Evolutionary conservation across 2,888 invertebrate species (phyloP).

Genomic region (Ennomos quercinarius): DNA sequence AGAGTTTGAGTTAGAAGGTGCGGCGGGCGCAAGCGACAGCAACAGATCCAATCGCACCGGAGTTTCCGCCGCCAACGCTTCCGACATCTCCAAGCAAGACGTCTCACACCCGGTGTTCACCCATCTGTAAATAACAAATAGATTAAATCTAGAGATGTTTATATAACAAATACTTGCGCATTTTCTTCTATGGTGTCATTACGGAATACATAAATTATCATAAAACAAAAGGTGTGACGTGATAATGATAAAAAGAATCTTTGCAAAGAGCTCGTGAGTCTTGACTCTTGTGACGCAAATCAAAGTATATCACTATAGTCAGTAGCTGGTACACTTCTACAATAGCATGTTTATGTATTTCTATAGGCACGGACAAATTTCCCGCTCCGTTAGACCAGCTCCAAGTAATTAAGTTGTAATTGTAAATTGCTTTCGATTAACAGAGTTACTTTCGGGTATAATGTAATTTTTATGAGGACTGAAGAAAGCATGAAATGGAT

Average conservation of each 20-base stretch:
- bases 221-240: too few relatives aligned
- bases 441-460: too few relatives aligned
- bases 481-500: too few relatives aligned
- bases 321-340: not conserved
- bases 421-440: slow-evolving; percentile 1
- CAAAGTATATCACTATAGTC: not conserved
- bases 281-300: slow-evolving; percentile 8
- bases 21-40: slow-evolving; percentile 93
- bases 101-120: slow-evolving; percentile 94
- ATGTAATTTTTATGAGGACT: too few relatives aligned
- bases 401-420: slow-evolving; percentile 1
- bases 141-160: not conserved
- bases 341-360: not conserved
- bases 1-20: slow-evolving; percentile 90
- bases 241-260: not conserved
- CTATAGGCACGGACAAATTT: slow-evolving; percentile 4
- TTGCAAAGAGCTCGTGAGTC: not conserved
- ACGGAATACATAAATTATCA: too few relatives aligned
- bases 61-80: slow-evolving; percentile 95
- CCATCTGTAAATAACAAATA: slow-evolving; percentile 85
- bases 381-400: slow-evolving; percentile 7
- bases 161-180: too few relatives aligned
- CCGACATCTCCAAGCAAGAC: slow-evolving; percentile 93
- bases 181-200: too few relatives aligned
- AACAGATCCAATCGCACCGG: slow-evolving; percentile 95